Evolutionary conservation across 2,888 invertebrate species (phyloP), one percentile per base, ranked within the genome.

Genomic region (Drosophila eohydei): DNA sequence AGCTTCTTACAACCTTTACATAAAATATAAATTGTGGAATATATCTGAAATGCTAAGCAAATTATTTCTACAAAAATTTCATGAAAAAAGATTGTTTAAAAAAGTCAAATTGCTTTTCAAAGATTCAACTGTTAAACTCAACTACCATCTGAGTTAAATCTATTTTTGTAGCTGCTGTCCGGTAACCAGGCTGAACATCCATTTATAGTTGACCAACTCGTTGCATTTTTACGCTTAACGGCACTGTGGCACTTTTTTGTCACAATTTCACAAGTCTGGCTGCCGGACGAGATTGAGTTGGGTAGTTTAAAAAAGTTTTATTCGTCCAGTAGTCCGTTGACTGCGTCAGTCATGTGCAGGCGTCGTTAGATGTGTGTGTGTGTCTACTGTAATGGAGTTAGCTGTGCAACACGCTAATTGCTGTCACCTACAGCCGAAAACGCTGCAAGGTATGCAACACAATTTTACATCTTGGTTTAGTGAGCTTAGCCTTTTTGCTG

Each of bases 401-500:
- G 56, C 30, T 63, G 54, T 61, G 48, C 48, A 30, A 26, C 54
- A 60, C 51, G 71, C 71, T 82, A 82, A 82, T 83, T 81, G 83
- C 75, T 75, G 69, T 68, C 67, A 69, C 46, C 62, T 63, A 34
- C 21, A 43, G 36, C n/a, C 32, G 28, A 41, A 55, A 65, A 26
- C 56, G 58, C 58, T 34, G 54, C 69, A 84, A 87, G 84, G 81
- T 87, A 76, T 74, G 65, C 51, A 57, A 68, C 50, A 66, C 56
- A 65, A 46, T 67, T 66, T 51, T 73, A 62, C 66, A 67, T 50
- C 32, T 65, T 26, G 40, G 59, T 43, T 56, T 50, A 21, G 66
- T 57, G 52, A 52, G 40, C 48, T 28, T 65, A 78, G 67, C 83
- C 77, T 80, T 83, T 88, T 79, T 81, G 88, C 88, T 88, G 89